Conservation (phyloP, 2,888 invertebrate species). For the Autographa gamma region DNA sequence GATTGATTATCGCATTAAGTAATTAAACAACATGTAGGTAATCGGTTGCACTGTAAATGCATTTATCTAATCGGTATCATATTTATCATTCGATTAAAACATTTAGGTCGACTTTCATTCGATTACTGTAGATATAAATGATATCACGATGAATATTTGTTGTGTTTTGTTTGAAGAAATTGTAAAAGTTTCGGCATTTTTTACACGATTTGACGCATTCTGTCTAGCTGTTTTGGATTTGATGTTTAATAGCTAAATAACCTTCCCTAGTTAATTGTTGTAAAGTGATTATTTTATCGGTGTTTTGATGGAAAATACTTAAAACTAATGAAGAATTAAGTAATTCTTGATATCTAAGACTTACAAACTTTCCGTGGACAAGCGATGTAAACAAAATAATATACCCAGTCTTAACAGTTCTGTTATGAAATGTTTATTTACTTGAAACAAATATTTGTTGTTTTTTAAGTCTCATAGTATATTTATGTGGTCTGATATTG, state of each 20-base stretch:
- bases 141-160: not conserved
- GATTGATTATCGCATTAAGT: no score
- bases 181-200: no score
- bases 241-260: no score
- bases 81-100: not conserved
- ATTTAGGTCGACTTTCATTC: not conserved
- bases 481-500: no score
- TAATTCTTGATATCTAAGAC: conserved; percentile 10
- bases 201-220: no score
- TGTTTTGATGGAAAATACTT: conserved; percentile 26
- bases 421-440: not conserved
- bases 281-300: no score
- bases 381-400: conserved; percentile 21
- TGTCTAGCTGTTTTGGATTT: no score
- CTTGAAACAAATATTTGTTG: no score
- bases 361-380: conserved; percentile 32
- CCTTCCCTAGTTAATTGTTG: no score
- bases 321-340: conserved; percentile 8
- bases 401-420: not conserved
- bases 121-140: not conserved
- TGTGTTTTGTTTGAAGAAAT: no score
- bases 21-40: not conserved
- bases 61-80: not conserved
- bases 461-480: no score
- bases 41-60: not conserved